These are phyloP conservation scores for Chironomus tentans DNA, from an alignment of 2,888 invertebrate genomes.

Conservation along the genomic window DNA sequence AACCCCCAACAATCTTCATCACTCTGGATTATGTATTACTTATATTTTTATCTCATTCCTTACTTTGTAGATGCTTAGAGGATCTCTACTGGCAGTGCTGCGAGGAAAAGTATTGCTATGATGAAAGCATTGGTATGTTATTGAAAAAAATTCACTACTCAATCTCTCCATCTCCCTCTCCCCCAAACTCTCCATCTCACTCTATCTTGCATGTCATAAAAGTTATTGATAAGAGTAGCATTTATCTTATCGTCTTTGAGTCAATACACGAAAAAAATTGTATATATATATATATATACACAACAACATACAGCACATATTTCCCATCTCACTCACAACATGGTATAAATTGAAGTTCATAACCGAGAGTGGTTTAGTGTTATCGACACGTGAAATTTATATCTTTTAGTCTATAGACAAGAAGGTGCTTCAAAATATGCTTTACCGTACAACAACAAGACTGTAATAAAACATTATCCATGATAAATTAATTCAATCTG, in stretches of 20 bases:
- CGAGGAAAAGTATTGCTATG: slow-evolving; percentile 64
- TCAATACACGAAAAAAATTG: too few relatives aligned
- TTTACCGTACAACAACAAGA: neutral
- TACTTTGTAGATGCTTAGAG: slow-evolving; percentile 53
- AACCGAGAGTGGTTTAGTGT: neutral
- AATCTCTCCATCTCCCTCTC: neutral
- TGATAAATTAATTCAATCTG: neutral
- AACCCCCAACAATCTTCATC: neutral
- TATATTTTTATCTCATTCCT: neutral
- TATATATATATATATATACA: too few relatives aligned
- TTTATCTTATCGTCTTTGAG: neutral
- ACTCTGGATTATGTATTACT: neutral
- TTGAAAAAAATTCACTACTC: neutral
- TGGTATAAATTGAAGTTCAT: neutral
- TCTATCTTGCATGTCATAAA: neutral
- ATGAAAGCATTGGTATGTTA: slow-evolving; percentile 54
- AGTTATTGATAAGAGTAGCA: neutral
- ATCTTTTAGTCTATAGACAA: neutral
- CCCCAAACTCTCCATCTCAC: neutral
- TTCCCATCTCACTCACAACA: neutral
- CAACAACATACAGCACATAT: neutral
- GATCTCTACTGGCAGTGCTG: slow-evolving; percentile 64
- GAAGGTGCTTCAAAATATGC: neutral
- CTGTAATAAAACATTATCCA: neutral
- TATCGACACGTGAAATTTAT: neutral